Conservation (phyloP, 2,797 vertebrate species). For the Acanthurus lineatus region DNA sequence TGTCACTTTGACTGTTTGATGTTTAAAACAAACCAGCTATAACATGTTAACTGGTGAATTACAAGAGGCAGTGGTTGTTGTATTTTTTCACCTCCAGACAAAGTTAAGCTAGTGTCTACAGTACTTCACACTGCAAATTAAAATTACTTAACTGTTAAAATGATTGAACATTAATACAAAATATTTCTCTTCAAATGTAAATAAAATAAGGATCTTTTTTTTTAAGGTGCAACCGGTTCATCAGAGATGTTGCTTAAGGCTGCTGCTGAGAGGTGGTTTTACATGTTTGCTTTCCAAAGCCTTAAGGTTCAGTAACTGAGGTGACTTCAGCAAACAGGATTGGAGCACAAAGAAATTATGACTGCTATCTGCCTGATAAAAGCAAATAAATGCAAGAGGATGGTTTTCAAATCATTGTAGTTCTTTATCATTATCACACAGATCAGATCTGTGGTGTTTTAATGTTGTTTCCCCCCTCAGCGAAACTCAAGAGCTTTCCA, state of each 20-base stretch:
- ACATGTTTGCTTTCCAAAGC: slow-evolving; percentile 22
- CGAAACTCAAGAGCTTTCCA: slow-evolving; percentile 26
- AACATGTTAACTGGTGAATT: no score
- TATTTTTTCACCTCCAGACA: no score
- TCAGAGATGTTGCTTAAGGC: not conserved
- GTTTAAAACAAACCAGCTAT: no score
- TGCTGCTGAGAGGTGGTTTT: not conserved
- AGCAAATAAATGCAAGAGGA: not conserved
- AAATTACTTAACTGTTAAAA: not conserved
- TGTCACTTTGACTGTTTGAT: no score
- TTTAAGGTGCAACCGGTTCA: not conserved
- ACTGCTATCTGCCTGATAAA: slow-evolving; percentile 5
- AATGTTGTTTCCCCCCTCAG: slow-evolving; percentile 3
- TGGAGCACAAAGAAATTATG: slow-evolving; percentile 1
- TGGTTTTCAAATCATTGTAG: not conserved
- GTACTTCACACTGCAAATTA: no score
- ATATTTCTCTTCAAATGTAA: not conserved
- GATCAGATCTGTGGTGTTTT: slow-evolving; percentile 23
- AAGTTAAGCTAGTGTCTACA: no score
- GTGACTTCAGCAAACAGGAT: slow-evolving; percentile 33
- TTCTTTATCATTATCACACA: slow-evolving; percentile 14
- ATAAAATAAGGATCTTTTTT: not conserved
- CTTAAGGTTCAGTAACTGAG: slow-evolving; percentile 19
- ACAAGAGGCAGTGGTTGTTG: no score
- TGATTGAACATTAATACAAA: not conserved